Conservation (phyloP, 2,888 invertebrate species). For the Electrophaes corylata region DNA sequence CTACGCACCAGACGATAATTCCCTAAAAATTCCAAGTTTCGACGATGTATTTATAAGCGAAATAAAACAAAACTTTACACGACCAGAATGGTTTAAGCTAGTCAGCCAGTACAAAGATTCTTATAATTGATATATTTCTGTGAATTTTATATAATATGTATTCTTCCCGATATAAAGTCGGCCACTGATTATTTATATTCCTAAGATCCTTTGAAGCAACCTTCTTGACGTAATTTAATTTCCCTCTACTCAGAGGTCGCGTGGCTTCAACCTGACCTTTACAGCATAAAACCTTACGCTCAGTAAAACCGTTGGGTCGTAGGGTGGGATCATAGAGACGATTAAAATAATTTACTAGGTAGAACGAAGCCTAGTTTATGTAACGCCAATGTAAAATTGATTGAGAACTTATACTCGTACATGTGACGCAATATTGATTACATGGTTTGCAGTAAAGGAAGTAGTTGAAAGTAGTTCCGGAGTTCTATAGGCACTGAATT, state of each 20-base stretch:
- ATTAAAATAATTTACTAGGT: constrained; percentile 19
- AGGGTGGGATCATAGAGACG: constrained; percentile 4
- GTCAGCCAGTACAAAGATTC: no score
- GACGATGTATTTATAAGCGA: no score
- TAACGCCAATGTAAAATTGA: constrained; percentile 1
- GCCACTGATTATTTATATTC: background rate
- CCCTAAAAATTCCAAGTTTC: no score
- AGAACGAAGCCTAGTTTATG: constrained; percentile 1
- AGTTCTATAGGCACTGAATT: no score
- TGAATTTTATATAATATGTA: no score
- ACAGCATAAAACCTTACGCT: constrained; percentile 14
- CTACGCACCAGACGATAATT: no score
- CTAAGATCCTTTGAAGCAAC: background rate
- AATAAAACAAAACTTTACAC: no score
- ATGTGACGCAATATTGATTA: background rate
- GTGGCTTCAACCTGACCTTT: background rate
- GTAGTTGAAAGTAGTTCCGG: no score
- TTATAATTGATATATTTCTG: no score
- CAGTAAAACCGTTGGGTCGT: constrained; percentile 1
- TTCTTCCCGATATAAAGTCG: background rate
- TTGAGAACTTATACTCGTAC: background rate
- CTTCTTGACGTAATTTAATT: background rate
- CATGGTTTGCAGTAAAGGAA: background rate
- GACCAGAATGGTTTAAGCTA: no score
- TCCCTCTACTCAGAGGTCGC: background rate